Conservation (phyloP, 2,888 invertebrate genomes). For the Dryobotodes eremita region DNA sequence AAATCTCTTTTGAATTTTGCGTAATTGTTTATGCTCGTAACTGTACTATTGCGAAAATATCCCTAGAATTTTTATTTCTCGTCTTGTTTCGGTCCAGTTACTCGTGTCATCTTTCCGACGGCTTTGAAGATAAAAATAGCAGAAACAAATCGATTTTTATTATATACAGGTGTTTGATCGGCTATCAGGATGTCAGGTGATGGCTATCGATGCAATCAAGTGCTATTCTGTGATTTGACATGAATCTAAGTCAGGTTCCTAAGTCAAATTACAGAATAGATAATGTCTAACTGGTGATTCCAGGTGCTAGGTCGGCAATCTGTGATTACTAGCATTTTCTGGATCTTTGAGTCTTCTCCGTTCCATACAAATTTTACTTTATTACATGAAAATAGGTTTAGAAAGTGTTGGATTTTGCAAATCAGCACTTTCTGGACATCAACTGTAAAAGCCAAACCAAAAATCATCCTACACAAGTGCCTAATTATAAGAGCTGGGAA, state of each 20-base stretch:
- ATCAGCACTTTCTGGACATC: neutral
- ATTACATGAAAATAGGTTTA: neutral
- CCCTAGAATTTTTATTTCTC: too few species aligned
- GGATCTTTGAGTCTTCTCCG: neutral
- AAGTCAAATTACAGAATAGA: constrained; percentile 3
- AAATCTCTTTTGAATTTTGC: too few species aligned
- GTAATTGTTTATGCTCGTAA: too few species aligned
- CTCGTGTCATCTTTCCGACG: neutral
- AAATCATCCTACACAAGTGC: neutral
- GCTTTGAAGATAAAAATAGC: constrained; percentile 7
- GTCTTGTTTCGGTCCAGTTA: neutral
- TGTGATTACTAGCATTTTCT: constrained; percentile 17
- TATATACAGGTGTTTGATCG: neutral
- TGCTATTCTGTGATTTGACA: neutral
- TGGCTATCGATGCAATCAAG: neutral
- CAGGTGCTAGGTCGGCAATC: constrained; percentile 6
- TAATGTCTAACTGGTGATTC: neutral
- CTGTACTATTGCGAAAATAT: too few species aligned
- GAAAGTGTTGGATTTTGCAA: neutral
- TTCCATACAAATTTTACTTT: neutral
- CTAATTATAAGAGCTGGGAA: neutral
- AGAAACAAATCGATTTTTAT: constrained; percentile 11
- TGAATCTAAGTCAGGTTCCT: neutral
- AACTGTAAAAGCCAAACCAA: neutral
- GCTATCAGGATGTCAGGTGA: constrained; percentile 13